Base-by-base conservation (phyloP, 2,888 invertebrate genomes). In the Synergus japonicus region DNA sequence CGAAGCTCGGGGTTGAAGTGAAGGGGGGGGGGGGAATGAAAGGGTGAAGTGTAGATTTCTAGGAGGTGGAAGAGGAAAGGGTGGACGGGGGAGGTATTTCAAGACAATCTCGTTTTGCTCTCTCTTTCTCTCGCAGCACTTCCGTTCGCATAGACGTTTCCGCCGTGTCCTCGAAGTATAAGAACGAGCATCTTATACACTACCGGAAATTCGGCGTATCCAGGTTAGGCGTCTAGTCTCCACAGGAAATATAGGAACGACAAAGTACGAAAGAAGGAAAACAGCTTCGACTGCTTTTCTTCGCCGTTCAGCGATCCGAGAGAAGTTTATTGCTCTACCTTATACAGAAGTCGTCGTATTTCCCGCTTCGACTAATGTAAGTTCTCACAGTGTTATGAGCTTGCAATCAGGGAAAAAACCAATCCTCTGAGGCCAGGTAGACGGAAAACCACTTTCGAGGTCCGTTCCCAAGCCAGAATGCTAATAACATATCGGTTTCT, bases 261-360 rank as follows among this genome's bases (percentile, higher is more conserved):
- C 5, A 76, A n/a, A 54, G 49, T 43, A 63, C 79, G 46, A 69
- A 77, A 69, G 64, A 15, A 79, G 65, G 80, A 82, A 81, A 81
- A 79, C 79, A 79, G 76, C 67, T 69, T 76, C 79, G 82, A 79
- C 65, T 58, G 77, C 79, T 85, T 85, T 82, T 82, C 82, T 82
- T 66, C 76, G 10, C 12, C 58, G 78, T 79, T 81, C 81, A 80
- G 81, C 80, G 80, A 80, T 63, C 79, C 79, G 81, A 84, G 81
- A 84, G 81, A 86, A 84, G 86, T 87, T 87, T 87, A 87, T 87
- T 86, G 85, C 84, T 76, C 82, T 76, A 82, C 83, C 83, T 54
- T 66, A 76, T 18, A 76, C 76, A 63, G 37, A 29, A 76, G 81
- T 86, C 81, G 83, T 84, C 85, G 77, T 83, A 80, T 85, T 85